phyloP scores from a whole-genome alignment of 1,140 invertebrate species.

The Antheraea mylitta region DNA sequence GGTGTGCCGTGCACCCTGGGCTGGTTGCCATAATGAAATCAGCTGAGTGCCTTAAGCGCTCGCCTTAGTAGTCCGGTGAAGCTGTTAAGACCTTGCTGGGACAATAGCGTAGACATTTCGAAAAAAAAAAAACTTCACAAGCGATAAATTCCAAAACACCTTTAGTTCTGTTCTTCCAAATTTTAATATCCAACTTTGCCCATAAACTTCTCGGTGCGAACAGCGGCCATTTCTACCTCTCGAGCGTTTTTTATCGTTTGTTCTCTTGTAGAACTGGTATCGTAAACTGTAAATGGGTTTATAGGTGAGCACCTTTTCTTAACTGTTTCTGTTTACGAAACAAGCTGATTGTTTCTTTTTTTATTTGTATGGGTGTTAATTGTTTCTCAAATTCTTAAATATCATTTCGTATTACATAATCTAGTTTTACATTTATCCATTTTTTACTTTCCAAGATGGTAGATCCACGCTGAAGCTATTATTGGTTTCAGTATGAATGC shows the following conservation, averaged over 20 bases:
- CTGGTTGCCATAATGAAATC: too few species aligned
- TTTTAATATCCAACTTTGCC: slow-evolving; percentile 17
- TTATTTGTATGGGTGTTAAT: neutral
- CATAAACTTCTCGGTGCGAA: slow-evolving; percentile 17
- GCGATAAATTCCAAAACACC: slow-evolving; percentile 16
- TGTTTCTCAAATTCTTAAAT: neutral
- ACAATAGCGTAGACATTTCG: too few species aligned
- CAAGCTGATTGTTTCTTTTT: neutral
- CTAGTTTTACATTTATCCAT: neutral
- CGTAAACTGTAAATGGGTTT: slow-evolving; percentile 29
- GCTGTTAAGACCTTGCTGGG: too few species aligned
- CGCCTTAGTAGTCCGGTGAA: too few species aligned
- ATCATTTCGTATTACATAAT: neutral
- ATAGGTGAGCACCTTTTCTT: slow-evolving; percentile 19
- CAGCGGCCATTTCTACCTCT: slow-evolving; percentile 17
- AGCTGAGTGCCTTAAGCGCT: too few species aligned
- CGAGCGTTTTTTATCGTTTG: slow-evolving; percentile 28
- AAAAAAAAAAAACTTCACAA: slow-evolving; percentile 10
- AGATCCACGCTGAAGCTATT: too few species aligned
- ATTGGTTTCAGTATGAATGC: too few species aligned
- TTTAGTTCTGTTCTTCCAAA: slow-evolving; percentile 8
- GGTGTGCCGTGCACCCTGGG: too few species aligned
- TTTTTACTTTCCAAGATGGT: too few species aligned
- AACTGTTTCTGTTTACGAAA: slow-evolving; percentile 16
- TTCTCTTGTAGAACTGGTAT: slow-evolving; percentile 22